Base-by-base conservation (phyloP, 2,113 vertebrate species). In the Otocyon megalotis region DNA sequence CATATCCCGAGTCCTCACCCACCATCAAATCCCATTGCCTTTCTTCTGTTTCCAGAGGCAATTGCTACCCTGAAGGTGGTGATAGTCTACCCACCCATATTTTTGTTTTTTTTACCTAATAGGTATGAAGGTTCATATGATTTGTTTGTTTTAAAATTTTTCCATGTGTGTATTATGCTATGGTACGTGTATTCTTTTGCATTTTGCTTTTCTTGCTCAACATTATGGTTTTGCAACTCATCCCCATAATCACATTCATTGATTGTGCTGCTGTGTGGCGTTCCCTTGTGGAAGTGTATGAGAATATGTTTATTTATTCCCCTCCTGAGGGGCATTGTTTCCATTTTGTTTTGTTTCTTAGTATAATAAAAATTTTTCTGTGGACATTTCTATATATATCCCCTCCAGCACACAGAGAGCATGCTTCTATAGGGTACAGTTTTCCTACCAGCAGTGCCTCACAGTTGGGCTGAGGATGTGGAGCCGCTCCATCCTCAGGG, bases 141-240 rank as follows among this genome's bases (percentile, higher is more conserved):
- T 76, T 58, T 63, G 3, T 77, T 88, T 77, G n/a, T 32, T 92
- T 97, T 84, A 77, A 69, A 92, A 14, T 8, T 89, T 48, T 48
- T 65, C 50, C 17, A 32, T 22, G 13, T 3, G 8, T 77, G 12
- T 77, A 50, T 62, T 50, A 62, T 63, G 37, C 1, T 91, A 87
- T 13, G 60, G 32, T 6, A 30, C 5, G 19, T 50, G 20, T 50
- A 65, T 67, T 58, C 28, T 67, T 93, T 79, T 92, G 20, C 56
- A 53, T 35, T 93, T 94, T 71, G 30, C 32, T 81, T 80, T 90
- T 74, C 37, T 71, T 84, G 69, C 13, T 94, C 71, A 86, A 22
- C 19, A 48, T 85, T 83, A 58, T 10, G 12, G 35, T 82, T 94
- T 95, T 85, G n/a, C 12, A 79, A 82, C 14, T 89, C 30, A 62